Percentiles rank a stretch among this genome's conserved stretches.
These are phyloP conservation scores for Camptogramma bilineatum DNA, from an alignment of 2,888 invertebrate species.

Conservation along the genomic window DNA sequence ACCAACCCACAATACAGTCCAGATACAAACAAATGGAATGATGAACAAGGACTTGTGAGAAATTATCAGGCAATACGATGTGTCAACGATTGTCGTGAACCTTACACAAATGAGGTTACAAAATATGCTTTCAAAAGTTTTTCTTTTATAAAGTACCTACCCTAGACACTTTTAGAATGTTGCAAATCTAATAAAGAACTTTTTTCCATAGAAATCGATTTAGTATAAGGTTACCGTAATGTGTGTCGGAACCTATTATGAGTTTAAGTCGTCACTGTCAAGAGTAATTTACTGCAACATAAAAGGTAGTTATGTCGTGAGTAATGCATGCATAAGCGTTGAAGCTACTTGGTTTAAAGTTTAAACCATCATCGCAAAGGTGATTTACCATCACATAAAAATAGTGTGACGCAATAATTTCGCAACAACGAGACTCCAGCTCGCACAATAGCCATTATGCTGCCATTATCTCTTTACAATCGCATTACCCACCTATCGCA, in stretches of 20 bases:
- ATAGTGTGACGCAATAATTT: slow-evolving; percentile 41
- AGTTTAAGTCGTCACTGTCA: slow-evolving; percentile 14
- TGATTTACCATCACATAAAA: slow-evolving; percentile 17
- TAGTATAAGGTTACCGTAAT: not conserved
- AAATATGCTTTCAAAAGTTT: too few species aligned
- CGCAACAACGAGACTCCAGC: slow-evolving; percentile 44
- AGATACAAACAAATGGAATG: too few species aligned
- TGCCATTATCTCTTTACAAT: slow-evolving; percentile 52
- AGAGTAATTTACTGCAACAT: slow-evolving; percentile 9
- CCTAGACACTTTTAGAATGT: too few species aligned
- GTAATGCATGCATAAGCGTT: slow-evolving; percentile 6
- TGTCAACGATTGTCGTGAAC: too few species aligned
- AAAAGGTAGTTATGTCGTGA: slow-evolving; percentile 7
- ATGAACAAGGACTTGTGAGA: too few species aligned
- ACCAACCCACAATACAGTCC: too few species aligned
- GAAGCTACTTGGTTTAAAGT: not conserved
- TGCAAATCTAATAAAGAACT: too few species aligned
- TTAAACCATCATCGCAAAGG: slow-evolving; percentile 1
- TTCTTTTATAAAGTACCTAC: too few species aligned
- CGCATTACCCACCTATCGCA: slow-evolving; percentile 49
- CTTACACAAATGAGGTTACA: too few species aligned
- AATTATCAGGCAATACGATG: too few species aligned
- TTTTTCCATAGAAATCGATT: not conserved
- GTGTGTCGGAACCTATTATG: slow-evolving; percentile 3
- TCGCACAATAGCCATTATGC: slow-evolving; percentile 38